A percentile compares a stretch with the other conserved stretches of the same genome.
Evolutionary conservation across 2,113 vertebrate genomes (phyloP).

Genomic region (Cisticola juncidis): DNA sequence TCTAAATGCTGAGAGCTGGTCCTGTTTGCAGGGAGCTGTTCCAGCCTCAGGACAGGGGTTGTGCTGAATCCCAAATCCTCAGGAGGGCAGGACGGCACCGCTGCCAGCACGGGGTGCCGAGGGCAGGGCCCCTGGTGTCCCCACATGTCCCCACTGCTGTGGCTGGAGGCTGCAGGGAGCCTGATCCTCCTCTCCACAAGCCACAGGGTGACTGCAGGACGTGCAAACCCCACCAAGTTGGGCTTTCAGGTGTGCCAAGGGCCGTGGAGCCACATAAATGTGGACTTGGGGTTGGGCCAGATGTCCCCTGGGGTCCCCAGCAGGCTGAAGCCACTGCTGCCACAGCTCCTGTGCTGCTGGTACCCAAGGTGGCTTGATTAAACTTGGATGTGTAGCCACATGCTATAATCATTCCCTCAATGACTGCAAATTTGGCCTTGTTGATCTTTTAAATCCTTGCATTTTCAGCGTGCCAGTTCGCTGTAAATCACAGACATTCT

Average conservation of each 20-base stretch:
- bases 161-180: not conserved
- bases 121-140: fast-evolving
- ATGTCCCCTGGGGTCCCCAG: not conserved
- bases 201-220: fast-evolving
- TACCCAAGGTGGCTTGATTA: conserved; percentile 13
- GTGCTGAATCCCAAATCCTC: not conserved
- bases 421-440: conserved; percentile 34
- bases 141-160: fast-evolving
- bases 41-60: not conserved
- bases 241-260: fast-evolving
- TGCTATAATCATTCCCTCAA: conserved; percentile 18
- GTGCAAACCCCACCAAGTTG: fast-evolving
- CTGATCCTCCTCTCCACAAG: not conserved
- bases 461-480: conserved; percentile 34
- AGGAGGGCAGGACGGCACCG: fast-evolving
- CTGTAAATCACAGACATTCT: conserved; percentile 65
- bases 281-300: not conserved
- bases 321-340: not conserved
- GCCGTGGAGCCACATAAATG: not conserved
- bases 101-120: fast-evolving
- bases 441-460: conserved; percentile 28
- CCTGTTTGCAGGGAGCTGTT: not conserved
- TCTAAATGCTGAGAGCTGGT: not conserved
- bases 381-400: not conserved
- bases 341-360: not conserved